Base-by-base conservation (phyloP, 2,797 vertebrate genomes). In the Limnodromus scolopaceus region DNA sequence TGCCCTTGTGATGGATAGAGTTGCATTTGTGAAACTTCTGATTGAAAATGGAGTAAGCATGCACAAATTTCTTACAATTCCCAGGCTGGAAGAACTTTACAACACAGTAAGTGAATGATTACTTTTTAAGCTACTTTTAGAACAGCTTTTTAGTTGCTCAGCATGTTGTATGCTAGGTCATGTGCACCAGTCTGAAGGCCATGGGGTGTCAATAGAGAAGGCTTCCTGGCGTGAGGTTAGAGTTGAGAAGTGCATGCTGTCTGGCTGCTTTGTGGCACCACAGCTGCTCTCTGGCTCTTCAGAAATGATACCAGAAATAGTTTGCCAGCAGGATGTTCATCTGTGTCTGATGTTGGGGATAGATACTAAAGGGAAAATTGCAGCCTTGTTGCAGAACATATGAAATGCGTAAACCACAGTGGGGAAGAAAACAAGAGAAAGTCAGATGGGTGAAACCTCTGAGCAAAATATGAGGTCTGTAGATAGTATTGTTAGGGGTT, bases 31-130 rank as follows among this genome's bases (percentile, higher is more conserved):
- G 43, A 99, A 99, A 97, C 98, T 99, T 96, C 98, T 99, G 57
- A 99, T 99, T 91, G 99, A 99, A 98, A 99, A 99, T 19, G 99
- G 99, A 69, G 99, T 99, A 74, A 99, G 99, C 98, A 99, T 99
- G 99, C 99, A 99, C 97, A 99, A 99, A 82, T 99, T 99, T 86
- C 99, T 99, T 92, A 99, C 99, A 72, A 99, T 99, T 97, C 99
- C 98, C 54, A 98, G 99, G 39, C 98, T 99, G 90, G 99, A 99
- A 97, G 99, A 99, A 96, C 99, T 99, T 87, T 99, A 99, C 97
- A 99, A 99, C 97, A 99, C 98, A 94, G 99, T 99, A 99, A 98
- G 98, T 98, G 27, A 66, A 78, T 54, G 7, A 36, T 30, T 88
- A 17, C 48, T 93, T 93, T 92, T 61, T 53, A 79, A 68, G 16